phyloP scores from a whole-genome alignment of 2,113 vertebrate genomes.

The Labeo catla region DNA sequence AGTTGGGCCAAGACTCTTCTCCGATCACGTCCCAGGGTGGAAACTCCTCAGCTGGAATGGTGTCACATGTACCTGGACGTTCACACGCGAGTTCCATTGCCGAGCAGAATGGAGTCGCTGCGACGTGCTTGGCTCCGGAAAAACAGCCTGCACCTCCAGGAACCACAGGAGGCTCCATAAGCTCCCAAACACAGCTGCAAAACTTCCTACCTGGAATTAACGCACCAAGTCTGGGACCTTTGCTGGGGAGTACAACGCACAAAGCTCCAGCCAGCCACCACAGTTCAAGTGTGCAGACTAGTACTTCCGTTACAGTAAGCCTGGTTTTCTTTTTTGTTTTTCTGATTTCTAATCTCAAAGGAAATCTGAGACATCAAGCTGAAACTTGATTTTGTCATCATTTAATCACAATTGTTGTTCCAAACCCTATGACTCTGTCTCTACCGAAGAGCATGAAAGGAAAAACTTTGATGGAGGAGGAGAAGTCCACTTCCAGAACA shows the following conservation, averaged over 20 bases:
- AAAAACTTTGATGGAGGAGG: not conserved
- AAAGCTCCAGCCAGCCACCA: conserved; percentile 66
- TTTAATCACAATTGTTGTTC: not conserved
- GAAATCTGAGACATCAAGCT: not conserved
- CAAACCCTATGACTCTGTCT: not conserved
- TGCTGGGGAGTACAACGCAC: conserved; percentile 64
- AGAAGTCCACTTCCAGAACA: too few relatives aligned
- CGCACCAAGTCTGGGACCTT: conserved; percentile 68
- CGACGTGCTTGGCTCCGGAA: conserved; percentile 66
- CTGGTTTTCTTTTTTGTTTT: not conserved
- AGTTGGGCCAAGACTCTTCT: conserved; percentile 75
- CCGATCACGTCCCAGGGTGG: conserved; percentile 68
- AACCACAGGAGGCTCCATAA: conserved; percentile 69
- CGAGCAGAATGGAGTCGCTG: conserved; percentile 67
- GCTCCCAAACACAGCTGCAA: conserved; percentile 70
- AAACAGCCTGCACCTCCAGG: conserved; percentile 75
- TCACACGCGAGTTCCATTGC: conserved; percentile 61
- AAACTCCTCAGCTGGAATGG: conserved; percentile 76
- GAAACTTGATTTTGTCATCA: not conserved
- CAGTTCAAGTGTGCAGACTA: conserved; percentile 66
- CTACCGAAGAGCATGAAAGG: not conserved
- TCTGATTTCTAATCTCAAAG: not conserved
- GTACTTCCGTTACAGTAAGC: conserved; percentile 73
- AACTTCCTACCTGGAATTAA: conserved; percentile 75
- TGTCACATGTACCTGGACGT: conserved; percentile 83